phyloP scores from a whole-genome alignment of 2,888 invertebrate genomes.

The Coecobrya sp. region DNA sequence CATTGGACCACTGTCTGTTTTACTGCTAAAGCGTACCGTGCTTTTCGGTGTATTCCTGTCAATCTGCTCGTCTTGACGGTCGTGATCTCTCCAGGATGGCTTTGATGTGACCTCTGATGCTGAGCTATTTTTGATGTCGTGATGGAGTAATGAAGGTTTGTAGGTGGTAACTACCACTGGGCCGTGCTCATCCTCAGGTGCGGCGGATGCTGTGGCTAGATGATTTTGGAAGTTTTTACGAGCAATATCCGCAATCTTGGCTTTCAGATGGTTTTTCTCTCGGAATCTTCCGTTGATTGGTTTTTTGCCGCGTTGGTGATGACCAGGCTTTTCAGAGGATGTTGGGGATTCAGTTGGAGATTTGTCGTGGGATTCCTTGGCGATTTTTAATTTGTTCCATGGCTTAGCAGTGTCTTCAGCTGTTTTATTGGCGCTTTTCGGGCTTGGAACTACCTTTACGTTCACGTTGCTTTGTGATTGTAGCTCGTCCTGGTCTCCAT shows the following conservation, averaged over 20 bases:
- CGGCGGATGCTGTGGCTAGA: slow-evolving; percentile 17
- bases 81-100: slow-evolving; percentile 1
- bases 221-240: slow-evolving; percentile 77
- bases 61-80: slow-evolving; percentile 63
- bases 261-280: slow-evolving; percentile 68
- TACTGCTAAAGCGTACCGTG: slow-evolving; percentile 70
- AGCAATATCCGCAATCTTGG: slow-evolving; percentile 81
- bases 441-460: slow-evolving; percentile 76
- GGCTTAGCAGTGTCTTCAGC: slow-evolving; percentile 19
- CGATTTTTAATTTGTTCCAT: slow-evolving; percentile 64
- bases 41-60: slow-evolving; percentile 82
- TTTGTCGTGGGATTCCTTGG: slow-evolving; percentile 5
- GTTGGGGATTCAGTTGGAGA: neutral
- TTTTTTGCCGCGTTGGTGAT: slow-evolving; percentile 53
- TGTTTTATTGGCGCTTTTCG: slow-evolving; percentile 55
- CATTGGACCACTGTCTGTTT: slow-evolving; percentile 77
- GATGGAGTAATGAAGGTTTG: slow-evolving; percentile 59
- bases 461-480: slow-evolving; percentile 72
- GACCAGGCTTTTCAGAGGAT: slow-evolving; percentile 45
- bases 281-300: slow-evolving; percentile 69
- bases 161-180: slow-evolving; percentile 68
- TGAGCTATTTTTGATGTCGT: neutral
- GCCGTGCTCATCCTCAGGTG: neutral
- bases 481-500: slow-evolving; percentile 59
- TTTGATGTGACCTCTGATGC: neutral